Evolutionary conservation across 2,888 invertebrate genomes (phyloP).

Genomic region (Sphaerophoria rueppellii): DNA sequence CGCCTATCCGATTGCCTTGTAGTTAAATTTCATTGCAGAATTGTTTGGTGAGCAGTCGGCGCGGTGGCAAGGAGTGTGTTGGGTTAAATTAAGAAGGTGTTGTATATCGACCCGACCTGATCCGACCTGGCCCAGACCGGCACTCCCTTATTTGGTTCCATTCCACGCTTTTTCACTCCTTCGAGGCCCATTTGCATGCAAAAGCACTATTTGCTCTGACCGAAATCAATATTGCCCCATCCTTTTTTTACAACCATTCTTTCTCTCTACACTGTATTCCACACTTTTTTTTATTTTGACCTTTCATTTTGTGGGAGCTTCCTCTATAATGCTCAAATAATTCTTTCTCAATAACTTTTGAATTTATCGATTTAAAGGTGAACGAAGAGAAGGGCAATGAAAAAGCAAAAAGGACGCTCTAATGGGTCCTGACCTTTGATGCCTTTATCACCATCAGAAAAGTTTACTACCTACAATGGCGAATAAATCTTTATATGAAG

Average conservation of each 20-base stretch:
- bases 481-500: slow-evolving; percentile 62
- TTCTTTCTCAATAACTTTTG: slow-evolving; percentile 52
- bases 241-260: neutral
- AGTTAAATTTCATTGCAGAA: slow-evolving; percentile 65
- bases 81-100: neutral
- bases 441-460: slow-evolving; percentile 51
- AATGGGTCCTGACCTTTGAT: slow-evolving; percentile 67
- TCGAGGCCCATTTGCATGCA: slow-evolving; percentile 64
- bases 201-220: slow-evolving; percentile 60
- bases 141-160: slow-evolving; percentile 64
- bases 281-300: slow-evolving; percentile 1
- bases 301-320: slow-evolving; percentile 31
- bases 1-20: slow-evolving; percentile 8
- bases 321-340: slow-evolving; percentile 24
- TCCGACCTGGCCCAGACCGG: neutral
- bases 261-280: neutral
- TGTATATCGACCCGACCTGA: neutral
- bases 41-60: slow-evolving; percentile 13
- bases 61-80: neutral
- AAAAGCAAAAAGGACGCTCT: neutral
- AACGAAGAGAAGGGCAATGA: neutral
- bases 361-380: slow-evolving; percentile 62
- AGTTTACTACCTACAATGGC: slow-evolving; percentile 44
- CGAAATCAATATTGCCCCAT: slow-evolving; percentile 59
- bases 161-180: slow-evolving; percentile 32